These are phyloP conservation scores for Tolypeutes matacus DNA, from an alignment of 2,797 vertebrate species.

Conservation along the genomic window DNA sequence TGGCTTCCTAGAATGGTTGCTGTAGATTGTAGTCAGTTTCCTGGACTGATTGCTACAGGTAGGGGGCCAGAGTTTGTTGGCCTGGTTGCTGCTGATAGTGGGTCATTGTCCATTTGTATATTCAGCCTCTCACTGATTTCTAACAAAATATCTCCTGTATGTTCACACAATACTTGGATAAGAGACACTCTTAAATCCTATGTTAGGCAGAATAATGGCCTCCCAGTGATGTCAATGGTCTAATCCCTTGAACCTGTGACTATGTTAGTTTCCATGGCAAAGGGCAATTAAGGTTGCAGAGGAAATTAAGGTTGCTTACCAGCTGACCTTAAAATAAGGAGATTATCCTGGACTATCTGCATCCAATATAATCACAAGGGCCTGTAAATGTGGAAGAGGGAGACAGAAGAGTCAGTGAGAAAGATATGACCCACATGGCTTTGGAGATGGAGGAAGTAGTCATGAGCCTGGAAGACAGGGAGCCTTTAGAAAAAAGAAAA, in stretches of 20 bases:
- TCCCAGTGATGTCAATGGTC: background rate
- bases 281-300: background rate
- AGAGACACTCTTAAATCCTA: background rate
- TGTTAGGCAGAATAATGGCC: background rate
- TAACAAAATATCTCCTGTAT: background rate
- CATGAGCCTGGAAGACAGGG: background rate
- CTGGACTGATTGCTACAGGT: no score
- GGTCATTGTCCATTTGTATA: no score
- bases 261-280: background rate
- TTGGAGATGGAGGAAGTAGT: background rate
- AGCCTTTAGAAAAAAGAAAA: background rate
- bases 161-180: background rate
- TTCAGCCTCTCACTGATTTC: background rate
- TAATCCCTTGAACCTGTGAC: background rate
- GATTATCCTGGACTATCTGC: background rate
- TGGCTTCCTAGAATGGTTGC: no score
- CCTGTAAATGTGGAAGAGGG: background rate
- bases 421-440: background rate
- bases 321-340: background rate
- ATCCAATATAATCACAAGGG: background rate
- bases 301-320: background rate
- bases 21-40: no score
- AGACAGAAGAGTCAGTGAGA: background rate
- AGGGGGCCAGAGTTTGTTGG: no score
- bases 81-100: no score